These are phyloP conservation scores for Achroia grisella DNA, from an alignment of 1,140 invertebrate species.

Conservation along the genomic window DNA sequence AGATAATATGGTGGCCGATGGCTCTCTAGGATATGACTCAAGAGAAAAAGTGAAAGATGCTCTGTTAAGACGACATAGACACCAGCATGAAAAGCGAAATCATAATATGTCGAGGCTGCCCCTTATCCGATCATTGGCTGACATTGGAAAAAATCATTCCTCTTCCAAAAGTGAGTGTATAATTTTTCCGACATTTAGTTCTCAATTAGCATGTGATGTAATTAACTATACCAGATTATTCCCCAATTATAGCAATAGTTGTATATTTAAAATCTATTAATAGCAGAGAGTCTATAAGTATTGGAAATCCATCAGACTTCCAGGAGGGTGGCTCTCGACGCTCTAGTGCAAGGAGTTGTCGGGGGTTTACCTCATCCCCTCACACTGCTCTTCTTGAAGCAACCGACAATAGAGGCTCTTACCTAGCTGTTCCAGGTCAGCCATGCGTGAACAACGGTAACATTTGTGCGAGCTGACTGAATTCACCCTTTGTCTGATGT, in stretches of 20 bases:
- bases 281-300: conserved; percentile 25
- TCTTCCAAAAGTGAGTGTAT: conserved; percentile 92
- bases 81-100: conserved; percentile 93
- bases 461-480: conserved; percentile 37
- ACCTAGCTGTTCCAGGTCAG: conserved; percentile 86
- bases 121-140: conserved; percentile 95
- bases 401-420: conserved; percentile 82
- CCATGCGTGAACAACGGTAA: conserved; percentile 36
- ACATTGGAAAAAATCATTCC: conserved; percentile 97
- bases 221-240: too few relatives aligned
- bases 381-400: conserved; percentile 76
- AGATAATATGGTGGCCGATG: conserved; percentile 92
- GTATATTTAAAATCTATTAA: not conserved
- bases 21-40: conserved; percentile 81
- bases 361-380: conserved; percentile 71
- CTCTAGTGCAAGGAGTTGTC: conserved; percentile 67
- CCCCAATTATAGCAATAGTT: too few relatives aligned
- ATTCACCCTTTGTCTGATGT: conserved; percentile 38
- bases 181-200: not conserved
- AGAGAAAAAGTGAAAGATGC: conserved; percentile 91
- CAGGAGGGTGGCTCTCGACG: conserved; percentile 74
- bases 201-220: not conserved
- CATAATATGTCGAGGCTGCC: conserved; percentile 90
- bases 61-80: conserved; percentile 91
- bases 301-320: conserved; percentile 76